Evolutionary conservation across 1,140 invertebrate genomes (phyloP).

Genomic region (Prorops nasuta): DNA sequence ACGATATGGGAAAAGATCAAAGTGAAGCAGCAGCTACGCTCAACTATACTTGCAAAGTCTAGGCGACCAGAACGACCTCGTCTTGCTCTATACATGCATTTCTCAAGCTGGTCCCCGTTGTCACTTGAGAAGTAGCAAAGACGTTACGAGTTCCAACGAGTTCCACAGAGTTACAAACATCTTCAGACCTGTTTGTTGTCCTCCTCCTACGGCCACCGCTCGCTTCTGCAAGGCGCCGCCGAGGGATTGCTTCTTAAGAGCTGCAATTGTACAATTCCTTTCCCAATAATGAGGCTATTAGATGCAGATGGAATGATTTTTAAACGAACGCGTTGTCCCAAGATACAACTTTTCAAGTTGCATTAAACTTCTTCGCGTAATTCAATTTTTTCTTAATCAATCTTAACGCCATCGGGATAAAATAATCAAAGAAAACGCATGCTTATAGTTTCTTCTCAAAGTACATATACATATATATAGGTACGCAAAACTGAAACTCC

Average conservation of each 20-base stretch:
- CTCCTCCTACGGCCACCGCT: constrained; percentile 21
- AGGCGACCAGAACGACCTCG: neutral
- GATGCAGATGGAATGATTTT: no score
- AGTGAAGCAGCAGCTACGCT: no score
- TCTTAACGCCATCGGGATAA: no score
- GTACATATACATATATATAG: no score
- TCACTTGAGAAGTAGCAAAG: constrained; percentile 25
- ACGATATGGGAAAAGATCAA: neutral
- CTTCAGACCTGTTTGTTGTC: no score
- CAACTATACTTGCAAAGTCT: neutral
- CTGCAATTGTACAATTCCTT: constrained; percentile 16
- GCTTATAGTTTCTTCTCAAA: no score
- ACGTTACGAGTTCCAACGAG: constrained; percentile 32
- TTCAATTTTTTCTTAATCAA: no score
- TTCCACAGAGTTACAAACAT: constrained; percentile 29
- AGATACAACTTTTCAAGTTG: no score
- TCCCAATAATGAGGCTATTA: neutral
- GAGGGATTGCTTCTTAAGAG: constrained; percentile 24
- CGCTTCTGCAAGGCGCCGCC: constrained; percentile 12
- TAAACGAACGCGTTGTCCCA: no score
- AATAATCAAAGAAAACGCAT: no score
- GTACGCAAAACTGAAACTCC: no score
- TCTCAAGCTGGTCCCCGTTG: constrained; percentile 22
- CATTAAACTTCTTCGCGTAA: no score
- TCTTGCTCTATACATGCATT: constrained; percentile 19